Base-by-base conservation (phyloP, 2,888 invertebrate species). In the Caenorhabditis sp. region DNA sequence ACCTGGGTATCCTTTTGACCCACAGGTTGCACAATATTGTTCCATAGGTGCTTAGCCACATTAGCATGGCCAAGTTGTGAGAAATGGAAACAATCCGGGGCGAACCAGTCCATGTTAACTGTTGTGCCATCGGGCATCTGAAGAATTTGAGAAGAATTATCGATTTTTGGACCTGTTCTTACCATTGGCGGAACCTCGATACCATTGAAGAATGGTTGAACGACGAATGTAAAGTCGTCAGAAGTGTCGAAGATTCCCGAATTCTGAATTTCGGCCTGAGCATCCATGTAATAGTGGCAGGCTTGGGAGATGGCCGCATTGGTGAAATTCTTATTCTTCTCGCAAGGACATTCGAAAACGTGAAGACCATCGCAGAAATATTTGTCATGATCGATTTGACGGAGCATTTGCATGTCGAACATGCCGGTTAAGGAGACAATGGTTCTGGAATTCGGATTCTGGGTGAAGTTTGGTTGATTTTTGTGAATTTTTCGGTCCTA, bases 71-170 rank as follows among this genome's bases (percentile, higher is more conserved):
- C 82, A 1, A 76, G 64, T 43, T 73, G 67, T 0, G 81, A 81
- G 69, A 82, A 82, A 57, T 82, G 82, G 80, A 82, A 82, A 54
- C 82, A 82, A 64, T 82, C 82, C 4, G 81, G 81, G n/a, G 82
- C 82, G 70, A 82, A 82, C 78, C 78, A 81, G 27, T 77, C 74
- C 66, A 82, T 54, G 53, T 82, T 76, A 4, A 31, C 31, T 8
- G 76, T 69, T 25, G 70, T 68, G 27, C 82, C 82, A 57, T 82
- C 72, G 1, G 73, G 70, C 21, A 69, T 66, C 52, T 43, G 43
- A 5, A 43, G n/a, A n/a, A 43, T 43, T 58, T 17, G 12, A n/a
- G 20, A 26, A 17, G 10, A 31, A 31, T 31, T 7, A 31, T 31
- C 31, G 10, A 31, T 10, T 7, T 7, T 7, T 7, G 10, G 10